Percentiles rank a stretch among this genome's conserved stretches.
phyloP scores from a whole-genome alignment of 2,797 vertebrate species.

The Microcaecilia unicolor region DNA sequence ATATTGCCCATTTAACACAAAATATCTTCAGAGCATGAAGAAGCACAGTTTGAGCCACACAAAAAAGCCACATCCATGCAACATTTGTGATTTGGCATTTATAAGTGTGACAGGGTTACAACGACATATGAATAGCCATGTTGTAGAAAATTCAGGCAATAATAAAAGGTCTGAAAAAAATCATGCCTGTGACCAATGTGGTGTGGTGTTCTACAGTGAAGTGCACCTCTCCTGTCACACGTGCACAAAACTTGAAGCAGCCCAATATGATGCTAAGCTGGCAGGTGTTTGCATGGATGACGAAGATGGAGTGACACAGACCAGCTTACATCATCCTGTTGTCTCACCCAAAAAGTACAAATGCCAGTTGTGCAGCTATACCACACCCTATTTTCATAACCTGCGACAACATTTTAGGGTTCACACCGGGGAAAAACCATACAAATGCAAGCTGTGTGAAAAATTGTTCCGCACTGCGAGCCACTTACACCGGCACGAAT shows the following conservation, averaged over 20 bases:
- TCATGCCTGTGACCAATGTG: conserved; percentile 10
- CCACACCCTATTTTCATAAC: conserved; percentile 4
- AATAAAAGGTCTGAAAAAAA: background rate
- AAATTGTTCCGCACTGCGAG: conserved; percentile 10
- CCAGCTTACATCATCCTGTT: background rate
- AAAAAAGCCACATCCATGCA: background rate
- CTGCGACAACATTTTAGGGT: conserved; percentile 17
- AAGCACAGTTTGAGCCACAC: conserved; percentile 16
- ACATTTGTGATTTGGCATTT: conserved; percentile 13
- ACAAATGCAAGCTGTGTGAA: conserved; percentile 17
- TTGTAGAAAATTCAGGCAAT: background rate
- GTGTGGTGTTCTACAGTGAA: background rate
- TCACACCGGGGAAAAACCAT: conserved; percentile 1
- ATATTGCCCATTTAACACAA: conserved; percentile 22
- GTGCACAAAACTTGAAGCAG: conserved; percentile 4
- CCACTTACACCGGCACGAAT: conserved; percentile 16
- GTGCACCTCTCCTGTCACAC: conserved; percentile 13
- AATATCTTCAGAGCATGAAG: conserved; percentile 27
- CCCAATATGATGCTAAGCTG: background rate
- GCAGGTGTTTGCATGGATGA: rapidly evolving
- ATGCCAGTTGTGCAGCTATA: conserved; percentile 16
- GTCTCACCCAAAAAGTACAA: background rate
- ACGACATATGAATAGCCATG: conserved; percentile 2
- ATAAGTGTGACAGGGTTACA: background rate
- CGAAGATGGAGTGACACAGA: background rate